Evolutionary conservation across 2,113 vertebrate genomes (phyloP).

Genomic region (Rhea pennata): DNA sequence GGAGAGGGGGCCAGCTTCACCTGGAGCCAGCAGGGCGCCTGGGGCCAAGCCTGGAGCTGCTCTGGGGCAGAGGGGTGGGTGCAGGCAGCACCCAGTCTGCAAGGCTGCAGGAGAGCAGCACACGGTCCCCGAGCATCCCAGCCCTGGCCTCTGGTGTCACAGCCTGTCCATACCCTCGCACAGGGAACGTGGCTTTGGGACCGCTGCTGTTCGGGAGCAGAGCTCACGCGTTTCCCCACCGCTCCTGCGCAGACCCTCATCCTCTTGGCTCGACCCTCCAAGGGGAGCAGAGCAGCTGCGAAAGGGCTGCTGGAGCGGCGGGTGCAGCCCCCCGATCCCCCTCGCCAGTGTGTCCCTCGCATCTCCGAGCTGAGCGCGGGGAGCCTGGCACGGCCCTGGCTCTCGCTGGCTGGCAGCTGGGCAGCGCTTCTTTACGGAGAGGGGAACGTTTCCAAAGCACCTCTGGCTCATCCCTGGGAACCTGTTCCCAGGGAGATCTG

Average conservation of each 20-base stretch:
- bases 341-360: accelerated
- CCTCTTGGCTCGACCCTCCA: not conserved
- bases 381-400: not conserved
- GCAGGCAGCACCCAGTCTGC: not conserved
- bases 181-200: not conserved
- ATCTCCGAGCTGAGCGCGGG: not conserved
- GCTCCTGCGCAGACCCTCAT: accelerated
- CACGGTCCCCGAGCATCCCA: too few relatives aligned
- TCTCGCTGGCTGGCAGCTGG: not conserved
- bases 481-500: not conserved
- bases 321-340: not conserved
- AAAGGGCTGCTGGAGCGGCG: not conserved
- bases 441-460: accelerated
- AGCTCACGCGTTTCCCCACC: accelerated
- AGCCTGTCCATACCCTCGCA: not conserved
- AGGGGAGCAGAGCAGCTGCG: not conserved
- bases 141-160: not conserved
- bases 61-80: accelerated
- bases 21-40: accelerated
- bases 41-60: not conserved
- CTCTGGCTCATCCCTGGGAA: not conserved
- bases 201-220: not conserved
- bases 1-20: not conserved
- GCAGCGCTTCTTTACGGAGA: not conserved
- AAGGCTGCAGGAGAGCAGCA: not conserved